Evolutionary conservation across 2,797 vertebrate species (phyloP), one percentile per base, ranked within the genome.

Genomic region (Anolis apletophallus): DNA sequence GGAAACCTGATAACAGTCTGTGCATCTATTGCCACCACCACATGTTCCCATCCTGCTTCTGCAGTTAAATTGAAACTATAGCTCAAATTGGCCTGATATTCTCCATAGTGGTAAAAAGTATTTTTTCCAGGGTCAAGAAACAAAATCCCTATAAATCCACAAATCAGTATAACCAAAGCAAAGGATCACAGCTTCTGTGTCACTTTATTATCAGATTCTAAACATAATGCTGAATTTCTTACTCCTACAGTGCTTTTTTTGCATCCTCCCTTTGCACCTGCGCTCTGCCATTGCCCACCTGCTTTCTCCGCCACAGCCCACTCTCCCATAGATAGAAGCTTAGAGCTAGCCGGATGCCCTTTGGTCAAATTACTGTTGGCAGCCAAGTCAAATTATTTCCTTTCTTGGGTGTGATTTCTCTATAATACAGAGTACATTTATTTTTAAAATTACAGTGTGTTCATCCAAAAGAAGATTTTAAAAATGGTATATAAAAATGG

Each of bases 141-240:
- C 16, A 79, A 61, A 40, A 10, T 57, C 23, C 40, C 5, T 23
- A 32, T 40, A 57, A 16, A 11, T 74, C 16, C 71, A 46, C 54
- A 74, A 74, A 83, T 59, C 36, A 32, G 14, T 83, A 74, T 83
- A 83, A 74, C 23, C 26, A 21, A 83, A 72, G 54, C 32, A 73
- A 73, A 29, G 29, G 36, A 36, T 34, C 4, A 12, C 8, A 64
- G 17, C 26, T 11, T 50, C 14, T 46, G 78, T 80, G 17, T 21
- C 54, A 57, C 3, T 34, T 19, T 57, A 57, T 78, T 78, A 57
- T 29, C 11, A 61, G 21, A 50, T 46, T 80, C 40, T 46, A 16
- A 64, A 67, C 26, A 50, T 64, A 3, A 50, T 29, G 12, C 57
- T n/a, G 59, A 64, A 64, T 59, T 29, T 80, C 36, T 80, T 5